These are phyloP conservation scores for Ivindomyrus marchei DNA, from an alignment of 2,113 vertebrate genomes.

Conservation along the genomic window DNA sequence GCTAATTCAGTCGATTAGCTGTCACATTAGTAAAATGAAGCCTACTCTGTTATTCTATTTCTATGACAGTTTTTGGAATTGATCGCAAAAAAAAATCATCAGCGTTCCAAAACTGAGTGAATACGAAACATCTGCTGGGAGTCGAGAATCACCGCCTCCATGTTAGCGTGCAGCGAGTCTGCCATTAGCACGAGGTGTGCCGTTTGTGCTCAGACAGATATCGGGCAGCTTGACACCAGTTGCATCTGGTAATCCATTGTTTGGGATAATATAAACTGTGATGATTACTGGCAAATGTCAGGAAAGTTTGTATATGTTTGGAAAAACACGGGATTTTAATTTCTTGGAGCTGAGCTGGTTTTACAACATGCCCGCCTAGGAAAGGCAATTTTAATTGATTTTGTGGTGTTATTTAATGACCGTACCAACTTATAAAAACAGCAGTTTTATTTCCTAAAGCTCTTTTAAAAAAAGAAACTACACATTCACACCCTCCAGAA, in stretches of 20 bases:
- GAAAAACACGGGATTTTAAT: background rate
- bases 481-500: background rate
- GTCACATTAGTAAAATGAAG: background rate
- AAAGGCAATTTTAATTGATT: background rate
- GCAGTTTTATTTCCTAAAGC: background rate
- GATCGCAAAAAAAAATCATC: background rate
- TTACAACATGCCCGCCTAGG: background rate
- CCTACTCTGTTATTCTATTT: background rate
- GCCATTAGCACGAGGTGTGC: slow-evolving; percentile 37
- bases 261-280: slow-evolving; percentile 35
- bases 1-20: background rate
- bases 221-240: slow-evolving; percentile 45
- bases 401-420: background rate
- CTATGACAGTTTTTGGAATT: background rate
- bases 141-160: slow-evolving; percentile 23
- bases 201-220: slow-evolving; percentile 39
- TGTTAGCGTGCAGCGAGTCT: slow-evolving; percentile 24
- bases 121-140: slow-evolving; percentile 3
- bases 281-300: slow-evolving; percentile 40
- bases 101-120: background rate
- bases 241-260: slow-evolving; percentile 44
- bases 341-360: background rate
- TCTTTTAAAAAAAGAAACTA: background rate
- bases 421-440: background rate
- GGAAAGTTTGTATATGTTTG: background rate